A percentile compares a stretch with the other conserved stretches of the same genome.
Evolutionary conservation across 2,113 vertebrate species (phyloP).

Genomic region (Gavia stellata): DNA sequence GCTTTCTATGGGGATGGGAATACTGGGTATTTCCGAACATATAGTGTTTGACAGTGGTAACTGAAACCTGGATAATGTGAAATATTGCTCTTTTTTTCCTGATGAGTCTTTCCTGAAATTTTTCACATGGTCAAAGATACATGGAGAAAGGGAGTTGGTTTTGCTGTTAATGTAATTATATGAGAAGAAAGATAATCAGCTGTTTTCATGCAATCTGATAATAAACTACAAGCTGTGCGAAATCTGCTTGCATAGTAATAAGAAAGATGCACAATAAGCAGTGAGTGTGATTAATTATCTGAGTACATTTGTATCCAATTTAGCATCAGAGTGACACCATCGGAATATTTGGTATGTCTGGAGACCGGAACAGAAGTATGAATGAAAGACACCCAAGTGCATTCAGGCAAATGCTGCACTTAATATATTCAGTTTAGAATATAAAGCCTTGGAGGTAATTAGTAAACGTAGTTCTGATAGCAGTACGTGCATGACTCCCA

Average conservation of each 20-base stretch:
- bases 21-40: not conserved
- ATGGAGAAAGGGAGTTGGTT: not conserved
- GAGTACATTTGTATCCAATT: conserved; percentile 46
- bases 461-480: not conserved
- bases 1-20: not conserved
- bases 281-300: conserved; percentile 55
- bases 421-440: not conserved
- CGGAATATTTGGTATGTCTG: conserved; percentile 28
- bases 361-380: not conserved
- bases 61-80: not conserved
- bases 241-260: conserved; percentile 44
- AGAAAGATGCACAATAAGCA: conserved; percentile 52
- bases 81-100: not conserved
- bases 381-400: conserved; percentile 17
- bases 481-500: not conserved
- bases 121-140: not conserved
- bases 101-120: not conserved
- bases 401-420: conserved; percentile 1
- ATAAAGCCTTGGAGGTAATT: conserved; percentile 8
- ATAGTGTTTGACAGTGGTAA: not conserved
- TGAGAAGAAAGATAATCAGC: conserved; percentile 42
- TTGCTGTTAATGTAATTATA: conserved; percentile 37
- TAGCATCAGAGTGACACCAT: conserved; percentile 2
- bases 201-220: conserved; percentile 53
- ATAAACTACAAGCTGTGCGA: conserved; percentile 39